Conservation (phyloP, 2,113 vertebrate species). For the Leucosticte australis region DNA sequence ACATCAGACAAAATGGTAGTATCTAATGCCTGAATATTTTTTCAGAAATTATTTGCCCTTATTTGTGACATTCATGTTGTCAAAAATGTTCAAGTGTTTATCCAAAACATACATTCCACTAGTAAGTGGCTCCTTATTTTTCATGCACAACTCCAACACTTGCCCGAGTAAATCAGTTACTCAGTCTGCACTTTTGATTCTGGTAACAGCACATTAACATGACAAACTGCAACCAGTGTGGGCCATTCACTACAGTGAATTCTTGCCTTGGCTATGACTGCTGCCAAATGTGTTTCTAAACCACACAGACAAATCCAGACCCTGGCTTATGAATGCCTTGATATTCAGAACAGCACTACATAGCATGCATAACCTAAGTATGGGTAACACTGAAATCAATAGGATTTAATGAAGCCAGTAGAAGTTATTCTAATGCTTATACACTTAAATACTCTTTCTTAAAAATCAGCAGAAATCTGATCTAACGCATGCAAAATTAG, state of each 20-base stretch:
- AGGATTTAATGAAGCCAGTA: background rate
- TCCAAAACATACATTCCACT: background rate
- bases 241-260: background rate
- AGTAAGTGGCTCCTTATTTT: background rate
- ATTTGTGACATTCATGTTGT: background rate
- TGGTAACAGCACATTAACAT: background rate
- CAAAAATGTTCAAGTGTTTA: background rate
- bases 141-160: background rate
- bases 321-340: background rate
- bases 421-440: background rate
- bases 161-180: background rate
- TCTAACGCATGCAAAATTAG: background rate
- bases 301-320: background rate
- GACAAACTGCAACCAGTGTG: background rate
- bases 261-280: background rate
- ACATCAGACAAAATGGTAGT: background rate
- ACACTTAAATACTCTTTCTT: background rate
- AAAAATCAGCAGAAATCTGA: background rate
- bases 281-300: background rate
- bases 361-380: background rate
- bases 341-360: background rate
- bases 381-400: background rate
- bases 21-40: background rate
- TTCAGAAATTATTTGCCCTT: background rate
- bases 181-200: background rate